Conservation (phyloP, 2,113 vertebrate species). For the Dasyurus viverrinus region DNA sequence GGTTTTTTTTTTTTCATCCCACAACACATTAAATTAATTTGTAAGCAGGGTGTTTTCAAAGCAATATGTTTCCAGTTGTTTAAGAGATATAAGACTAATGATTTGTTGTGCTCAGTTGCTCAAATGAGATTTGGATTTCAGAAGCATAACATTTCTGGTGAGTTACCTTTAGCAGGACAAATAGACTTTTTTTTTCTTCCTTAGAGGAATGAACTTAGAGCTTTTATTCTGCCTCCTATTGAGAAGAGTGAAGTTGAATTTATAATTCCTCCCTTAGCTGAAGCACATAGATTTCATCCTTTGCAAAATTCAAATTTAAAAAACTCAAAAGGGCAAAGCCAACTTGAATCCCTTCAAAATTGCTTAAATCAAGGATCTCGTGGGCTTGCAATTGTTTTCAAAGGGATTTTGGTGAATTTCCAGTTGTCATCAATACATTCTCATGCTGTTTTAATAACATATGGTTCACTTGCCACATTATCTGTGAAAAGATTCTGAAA, state of each 20-base stretch:
- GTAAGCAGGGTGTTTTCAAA: constrained; percentile 11
- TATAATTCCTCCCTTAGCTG: neutral
- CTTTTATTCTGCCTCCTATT: neutral
- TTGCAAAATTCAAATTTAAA: neutral
- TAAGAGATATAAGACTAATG: constrained; percentile 9
- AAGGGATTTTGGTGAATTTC: neutral
- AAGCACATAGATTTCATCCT: neutral
- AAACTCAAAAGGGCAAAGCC: neutral
- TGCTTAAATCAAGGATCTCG: neutral
- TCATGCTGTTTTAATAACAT: neutral
- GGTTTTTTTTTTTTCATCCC: neutral
- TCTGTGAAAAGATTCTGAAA: neutral
- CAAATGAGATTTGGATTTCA: neutral
- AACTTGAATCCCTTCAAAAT: neutral
- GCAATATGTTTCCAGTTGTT: constrained; percentile 10
- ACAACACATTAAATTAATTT: constrained; percentile 5
- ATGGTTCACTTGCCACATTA: neutral
- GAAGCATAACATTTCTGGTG: neutral
- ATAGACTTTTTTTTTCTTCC: neutral
- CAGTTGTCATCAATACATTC: neutral
- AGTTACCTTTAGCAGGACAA: neutral
- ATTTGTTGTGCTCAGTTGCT: constrained; percentile 27
- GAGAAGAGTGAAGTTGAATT: neutral
- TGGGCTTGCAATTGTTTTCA: neutral
- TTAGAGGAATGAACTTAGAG: neutral